Base-by-base conservation (phyloP, 2,888 invertebrate species). In the Agrotis puta region DNA sequence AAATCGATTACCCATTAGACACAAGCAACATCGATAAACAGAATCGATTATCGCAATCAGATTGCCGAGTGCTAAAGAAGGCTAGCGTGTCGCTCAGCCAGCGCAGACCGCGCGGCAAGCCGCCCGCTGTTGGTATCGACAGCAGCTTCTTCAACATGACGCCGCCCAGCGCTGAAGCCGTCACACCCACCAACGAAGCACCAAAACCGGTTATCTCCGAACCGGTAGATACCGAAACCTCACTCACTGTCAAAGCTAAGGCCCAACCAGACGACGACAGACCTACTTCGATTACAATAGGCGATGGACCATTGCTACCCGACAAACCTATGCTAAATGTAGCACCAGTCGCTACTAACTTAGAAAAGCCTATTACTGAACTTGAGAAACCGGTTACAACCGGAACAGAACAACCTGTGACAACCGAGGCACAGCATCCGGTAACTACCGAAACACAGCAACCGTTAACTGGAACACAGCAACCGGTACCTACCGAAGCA, bases 1-100 rank as follows among this genome's bases (percentile, higher is more conserved):
- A 13, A 24, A 64, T 69, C 68, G 81, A 85, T 73, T 82, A 77
- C 65, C 84, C 81, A 81, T 85, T 83, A 83, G 83, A 83, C 83
- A 88, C 87, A 83, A 85, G 85, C 74, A 77, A 67, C 65, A 80
- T 83, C 79, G 76, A 81, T 83, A 79, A 81, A 77, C 63, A 22
- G 73, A 71, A 74, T 82, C 77, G 85, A 81, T 86, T 82, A 77
- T 90, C 88, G 86, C 88, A 81, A 90, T 92, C 93, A 96, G 96
- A 96, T 96, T 96, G 96, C 92, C 95, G 96, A 86, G 88, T 96
- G 83, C 92, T 91, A 90, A 96, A 96, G 93, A 91, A 90, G 81
- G 89, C 94, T 85, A 96, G 94, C 85, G 95, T 93, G 6, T 94
- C 96, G 73, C 92, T 96, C 70, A 93, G 93, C 77, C 83, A 93